Evolutionary conservation across 1,140 invertebrate genomes (phyloP), one percentile per base, ranked within the genome.

Genomic region (Drosophila sproati): DNA sequence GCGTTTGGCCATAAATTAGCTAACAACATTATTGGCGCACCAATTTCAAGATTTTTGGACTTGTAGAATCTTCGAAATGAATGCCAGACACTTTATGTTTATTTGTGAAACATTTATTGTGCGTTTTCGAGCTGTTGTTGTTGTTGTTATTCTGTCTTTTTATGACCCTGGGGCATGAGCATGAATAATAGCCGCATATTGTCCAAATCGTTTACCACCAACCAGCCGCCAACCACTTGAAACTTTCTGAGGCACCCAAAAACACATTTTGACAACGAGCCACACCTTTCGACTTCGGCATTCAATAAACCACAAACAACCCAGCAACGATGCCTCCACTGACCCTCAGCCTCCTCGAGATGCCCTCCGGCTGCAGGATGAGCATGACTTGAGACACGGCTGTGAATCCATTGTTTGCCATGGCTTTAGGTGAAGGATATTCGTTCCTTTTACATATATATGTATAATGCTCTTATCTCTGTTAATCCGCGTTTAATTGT

Each of bases 121-220:
- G 72, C 61, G 76, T 57, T 50, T 72, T 76, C 67, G 73, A 56
- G 69, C 62, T 56, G 45, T 28, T 72, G 45, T 34, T 66, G 51
- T 60, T 73, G 50, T 67, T 77, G 47, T 79, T 20, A 20, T 20
- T 20, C 47, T 59, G 52, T 8, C 7, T 62, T 47, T 68, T 75
- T 70, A 71, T 76, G 73, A 73, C 66, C 56, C 71, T 39, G 43
- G 72, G 60, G 28, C 64, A 48, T 74, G 66, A 57, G 71, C 67
- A 57, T 83, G 81, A 83, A 83, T 80, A 83, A 82, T 85, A 73
- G 77, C 81, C 61, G 56, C 77, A 73, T 82, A 83, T 85, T 83
- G 80, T 85, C 77, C 81, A 74, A 74, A 73, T 50, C 71, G 71
- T 61, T 73, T 69, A 73, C 64, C 71, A 55, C 69, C 48, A 12